These are phyloP conservation scores for Dasyprocta punctata DNA, from an alignment of 2,113 vertebrate species.

Conservation along the genomic window DNA sequence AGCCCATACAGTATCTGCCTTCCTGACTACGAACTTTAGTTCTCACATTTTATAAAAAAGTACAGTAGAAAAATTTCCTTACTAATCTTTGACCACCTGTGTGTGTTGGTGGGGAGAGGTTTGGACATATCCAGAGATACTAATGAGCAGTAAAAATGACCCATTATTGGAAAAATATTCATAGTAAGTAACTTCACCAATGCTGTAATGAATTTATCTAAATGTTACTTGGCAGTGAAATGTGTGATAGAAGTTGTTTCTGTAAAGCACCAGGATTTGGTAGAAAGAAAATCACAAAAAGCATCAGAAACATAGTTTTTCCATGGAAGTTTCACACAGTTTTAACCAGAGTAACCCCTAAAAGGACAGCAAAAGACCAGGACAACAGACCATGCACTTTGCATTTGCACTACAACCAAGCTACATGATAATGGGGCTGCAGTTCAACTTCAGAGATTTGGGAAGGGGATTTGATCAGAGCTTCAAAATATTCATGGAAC, in stretches of 20 bases:
- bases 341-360: not conserved
- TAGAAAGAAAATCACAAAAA: not conserved
- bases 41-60: not conserved
- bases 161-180: not conserved
- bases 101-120: not conserved
- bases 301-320: not conserved
- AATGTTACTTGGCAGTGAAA: conserved; percentile 35
- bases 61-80: not conserved
- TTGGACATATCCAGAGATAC: not conserved
- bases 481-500: not conserved
- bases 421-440: not conserved
- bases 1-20: not conserved
- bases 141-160: not conserved
- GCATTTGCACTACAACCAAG: not conserved
- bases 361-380: not conserved
- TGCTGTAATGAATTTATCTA: conserved; percentile 2
- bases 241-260: not conserved
- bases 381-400: not conserved
- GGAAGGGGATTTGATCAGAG: not conserved
- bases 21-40: not conserved
- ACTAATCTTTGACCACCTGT: not conserved
- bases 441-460: not conserved
- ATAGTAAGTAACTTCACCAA: not conserved
- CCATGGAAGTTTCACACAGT: not conserved
- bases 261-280: not conserved